Conservation (phyloP, 1,140 invertebrate genomes). For the Drosophila sucinea region DNA sequence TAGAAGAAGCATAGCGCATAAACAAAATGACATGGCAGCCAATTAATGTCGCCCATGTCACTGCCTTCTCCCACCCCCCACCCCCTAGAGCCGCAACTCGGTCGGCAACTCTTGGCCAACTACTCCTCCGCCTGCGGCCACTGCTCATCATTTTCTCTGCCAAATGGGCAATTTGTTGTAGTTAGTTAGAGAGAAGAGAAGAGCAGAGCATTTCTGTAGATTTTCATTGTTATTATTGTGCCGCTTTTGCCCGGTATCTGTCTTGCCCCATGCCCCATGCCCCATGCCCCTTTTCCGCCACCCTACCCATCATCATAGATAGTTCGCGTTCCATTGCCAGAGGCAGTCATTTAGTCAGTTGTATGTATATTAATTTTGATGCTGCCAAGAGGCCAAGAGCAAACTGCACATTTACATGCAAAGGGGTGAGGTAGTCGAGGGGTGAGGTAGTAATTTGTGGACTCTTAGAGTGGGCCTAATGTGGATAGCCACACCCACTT, state of each 20-base stretch:
- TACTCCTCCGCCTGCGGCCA: constrained; percentile 13
- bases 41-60: constrained; percentile 77
- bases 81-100: not conserved
- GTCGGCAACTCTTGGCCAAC: no score
- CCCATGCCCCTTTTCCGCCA: constrained; percentile 13
- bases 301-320: constrained; percentile 13
- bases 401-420: constrained; percentile 79
- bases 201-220: constrained; percentile 69
- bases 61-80: not conserved
- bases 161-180: constrained; percentile 80
- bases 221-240: constrained; percentile 79
- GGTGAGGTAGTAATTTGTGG: constrained; percentile 58
- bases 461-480: constrained; percentile 63
- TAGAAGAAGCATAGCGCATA: constrained; percentile 42
- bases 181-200: constrained; percentile 58
- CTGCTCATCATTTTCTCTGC: constrained; percentile 69
- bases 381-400: constrained; percentile 48
- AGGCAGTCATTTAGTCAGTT: constrained; percentile 25
- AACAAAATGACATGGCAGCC: constrained; percentile 78
- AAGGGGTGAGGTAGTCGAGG: constrained; percentile 26
- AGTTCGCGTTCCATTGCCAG: constrained; percentile 29
- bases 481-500: constrained; percentile 42
- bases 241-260: constrained; percentile 33
- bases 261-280: constrained; percentile 1
- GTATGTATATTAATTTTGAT: constrained; percentile 78